Percentiles rank a stretch among this genome's conserved stretches.
These are phyloP conservation scores for Drosophila carrolli DNA, from an alignment of 1,140 invertebrate species.

Conservation along the genomic window DNA sequence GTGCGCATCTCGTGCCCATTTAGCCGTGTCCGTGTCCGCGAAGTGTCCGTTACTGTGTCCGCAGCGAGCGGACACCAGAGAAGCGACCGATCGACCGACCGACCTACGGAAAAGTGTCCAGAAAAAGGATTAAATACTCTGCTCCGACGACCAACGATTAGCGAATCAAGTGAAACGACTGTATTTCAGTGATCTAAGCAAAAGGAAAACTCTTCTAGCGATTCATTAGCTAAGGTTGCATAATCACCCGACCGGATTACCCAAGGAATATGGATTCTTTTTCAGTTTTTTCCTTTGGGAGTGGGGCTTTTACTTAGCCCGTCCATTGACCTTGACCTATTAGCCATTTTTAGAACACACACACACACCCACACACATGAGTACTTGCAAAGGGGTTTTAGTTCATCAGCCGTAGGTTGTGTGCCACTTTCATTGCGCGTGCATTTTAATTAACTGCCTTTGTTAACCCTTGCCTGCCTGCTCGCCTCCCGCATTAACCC, in stretches of 20 bases:
- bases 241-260: conserved; percentile 15
- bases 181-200: conserved; percentile 45
- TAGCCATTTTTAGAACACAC: conserved; percentile 60
- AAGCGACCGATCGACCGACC: conserved; percentile 5
- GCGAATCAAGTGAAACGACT: conserved; percentile 36
- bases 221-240: conserved; percentile 25
- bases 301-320: conserved; percentile 39
- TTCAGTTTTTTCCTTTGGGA: background rate
- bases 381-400: background rate
- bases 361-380: conserved; percentile 12
- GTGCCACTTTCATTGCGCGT: conserved; percentile 12
- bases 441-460: conserved; percentile 72
- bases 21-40: conserved; percentile 30
- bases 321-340: conserved; percentile 72
- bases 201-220: conserved; percentile 1
- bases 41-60: conserved; percentile 54
- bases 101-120: conserved; percentile 29
- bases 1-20: conserved; percentile 33
- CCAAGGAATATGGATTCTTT: conserved; percentile 3
- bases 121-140: background rate
- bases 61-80: conserved; percentile 19
- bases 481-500: conserved; percentile 62
- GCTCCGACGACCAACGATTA: conserved; percentile 13
- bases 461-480: conserved; percentile 53
- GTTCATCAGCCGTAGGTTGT: conserved; percentile 35